A percentile compares a stretch with the other conserved stretches of the same genome.
These are phyloP conservation scores for Scatophagus argus DNA, from an alignment of 2,113 vertebrate species.

Conservation along the genomic window DNA sequence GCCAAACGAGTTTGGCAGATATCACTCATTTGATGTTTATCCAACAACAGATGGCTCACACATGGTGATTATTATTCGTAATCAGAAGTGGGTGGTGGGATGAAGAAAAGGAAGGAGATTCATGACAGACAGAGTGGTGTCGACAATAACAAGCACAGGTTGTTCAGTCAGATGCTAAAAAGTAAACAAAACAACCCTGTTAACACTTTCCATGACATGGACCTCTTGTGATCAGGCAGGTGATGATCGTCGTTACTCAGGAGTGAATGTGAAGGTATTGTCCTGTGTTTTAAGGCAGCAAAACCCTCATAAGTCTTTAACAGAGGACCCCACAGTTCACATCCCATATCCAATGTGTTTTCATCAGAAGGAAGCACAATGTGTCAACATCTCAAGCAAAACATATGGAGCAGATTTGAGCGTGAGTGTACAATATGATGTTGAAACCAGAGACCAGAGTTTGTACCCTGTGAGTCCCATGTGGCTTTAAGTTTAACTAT, in stretches of 20 bases:
- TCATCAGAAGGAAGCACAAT: not conserved
- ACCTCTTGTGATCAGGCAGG: not conserved
- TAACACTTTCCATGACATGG: not conserved
- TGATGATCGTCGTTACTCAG: not conserved
- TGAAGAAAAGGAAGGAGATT: not conserved
- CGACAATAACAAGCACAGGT: not conserved
- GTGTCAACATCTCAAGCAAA: not conserved
- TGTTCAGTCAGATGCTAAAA: slow-evolving; percentile 8
- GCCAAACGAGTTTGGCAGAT: slow-evolving; percentile 72
- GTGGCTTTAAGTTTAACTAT: too few relatives aligned
- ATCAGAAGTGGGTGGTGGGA: slow-evolving; percentile 14
- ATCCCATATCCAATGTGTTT: not conserved
- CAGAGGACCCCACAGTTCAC: not conserved
- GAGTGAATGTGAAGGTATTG: not conserved
- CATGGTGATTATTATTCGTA: slow-evolving; percentile 63
- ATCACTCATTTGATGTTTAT: slow-evolving; percentile 66
- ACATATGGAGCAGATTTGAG: not conserved
- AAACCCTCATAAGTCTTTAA: not conserved
- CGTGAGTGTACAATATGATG: not conserved
- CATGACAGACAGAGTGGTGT: not conserved
- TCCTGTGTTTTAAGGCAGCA: not conserved
- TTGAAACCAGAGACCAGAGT: not conserved
- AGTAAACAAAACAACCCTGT: not conserved
- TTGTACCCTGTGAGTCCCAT: too few relatives aligned
- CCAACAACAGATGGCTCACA: slow-evolving; percentile 73